Conservation (phyloP, 2,888 invertebrate genomes). For the Folsomia manolachei region DNA sequence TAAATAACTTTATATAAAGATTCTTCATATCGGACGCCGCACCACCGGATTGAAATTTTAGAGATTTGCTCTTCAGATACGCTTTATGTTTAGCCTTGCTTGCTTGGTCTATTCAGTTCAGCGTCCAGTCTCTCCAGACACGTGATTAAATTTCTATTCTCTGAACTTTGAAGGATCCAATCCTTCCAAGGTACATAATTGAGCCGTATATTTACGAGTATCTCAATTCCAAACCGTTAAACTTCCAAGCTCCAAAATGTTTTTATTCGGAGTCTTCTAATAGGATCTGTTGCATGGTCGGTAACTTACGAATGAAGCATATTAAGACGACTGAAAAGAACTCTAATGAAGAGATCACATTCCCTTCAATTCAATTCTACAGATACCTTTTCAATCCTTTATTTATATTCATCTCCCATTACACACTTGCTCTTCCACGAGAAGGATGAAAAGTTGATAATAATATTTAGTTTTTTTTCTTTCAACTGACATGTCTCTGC, state of each 20-base stretch:
- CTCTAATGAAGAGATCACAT: conserved; percentile 48
- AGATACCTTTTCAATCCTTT: not conserved
- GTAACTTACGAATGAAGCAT: not conserved
- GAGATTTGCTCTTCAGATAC: not conserved
- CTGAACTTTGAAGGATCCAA: not conserved
- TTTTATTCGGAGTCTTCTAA: not conserved
- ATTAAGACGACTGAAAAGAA: conserved; percentile 25
- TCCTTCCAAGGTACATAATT: not conserved
- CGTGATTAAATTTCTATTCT: not conserved
- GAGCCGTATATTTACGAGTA: not conserved
- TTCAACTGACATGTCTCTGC: too few relatives aligned
- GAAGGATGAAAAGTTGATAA: not conserved
- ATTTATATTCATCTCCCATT: not conserved
- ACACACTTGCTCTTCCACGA: not conserved
- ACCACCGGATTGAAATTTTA: not conserved
- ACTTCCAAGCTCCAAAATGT: not conserved
- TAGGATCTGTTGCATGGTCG: not conserved
- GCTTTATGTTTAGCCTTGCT: too few relatives aligned
- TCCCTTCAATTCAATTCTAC: conserved; percentile 9
- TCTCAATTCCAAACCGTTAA: not conserved
- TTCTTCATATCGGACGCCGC: not conserved
- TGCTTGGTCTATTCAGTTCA: not conserved
- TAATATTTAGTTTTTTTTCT: not conserved
- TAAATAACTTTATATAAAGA: too few relatives aligned
- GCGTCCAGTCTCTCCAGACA: not conserved